These are phyloP conservation scores for Azemiops feae DNA, from an alignment of 2,113 vertebrate genomes.

Conservation along the genomic window DNA sequence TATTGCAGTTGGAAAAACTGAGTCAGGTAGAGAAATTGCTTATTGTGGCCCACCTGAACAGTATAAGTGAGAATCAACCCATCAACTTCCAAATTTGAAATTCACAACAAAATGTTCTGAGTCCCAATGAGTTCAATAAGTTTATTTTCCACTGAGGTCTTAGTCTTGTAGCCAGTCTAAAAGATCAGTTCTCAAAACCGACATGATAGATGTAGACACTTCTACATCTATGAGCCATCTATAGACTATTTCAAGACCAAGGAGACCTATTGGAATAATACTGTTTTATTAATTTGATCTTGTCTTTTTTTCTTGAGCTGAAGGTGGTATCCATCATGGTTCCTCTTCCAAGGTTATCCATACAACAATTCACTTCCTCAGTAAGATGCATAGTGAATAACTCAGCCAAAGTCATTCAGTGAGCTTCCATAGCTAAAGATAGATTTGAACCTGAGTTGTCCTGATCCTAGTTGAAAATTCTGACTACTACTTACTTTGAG, in stretches of 20 bases:
- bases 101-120: background rate
- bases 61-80: background rate
- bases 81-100: background rate
- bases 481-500: background rate
- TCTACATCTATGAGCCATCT: background rate
- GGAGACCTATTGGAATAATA: background rate
- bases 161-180: background rate
- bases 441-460: background rate
- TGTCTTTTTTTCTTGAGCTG: background rate
- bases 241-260: background rate
- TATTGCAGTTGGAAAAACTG: background rate
- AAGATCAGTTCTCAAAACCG: background rate
- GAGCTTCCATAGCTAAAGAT: background rate
- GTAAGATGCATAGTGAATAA: background rate
- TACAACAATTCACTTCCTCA: background rate
- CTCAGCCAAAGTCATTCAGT: background rate
- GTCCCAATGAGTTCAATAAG: background rate
- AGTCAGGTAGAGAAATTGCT: background rate
- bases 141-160: background rate
- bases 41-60: background rate
- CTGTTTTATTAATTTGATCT: background rate
- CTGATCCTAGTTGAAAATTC: background rate
- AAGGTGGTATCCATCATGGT: background rate
- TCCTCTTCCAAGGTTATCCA: background rate
- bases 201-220: accelerated